Conservation (phyloP, 2,797 vertebrate genomes). For the Periparus ater region DNA sequence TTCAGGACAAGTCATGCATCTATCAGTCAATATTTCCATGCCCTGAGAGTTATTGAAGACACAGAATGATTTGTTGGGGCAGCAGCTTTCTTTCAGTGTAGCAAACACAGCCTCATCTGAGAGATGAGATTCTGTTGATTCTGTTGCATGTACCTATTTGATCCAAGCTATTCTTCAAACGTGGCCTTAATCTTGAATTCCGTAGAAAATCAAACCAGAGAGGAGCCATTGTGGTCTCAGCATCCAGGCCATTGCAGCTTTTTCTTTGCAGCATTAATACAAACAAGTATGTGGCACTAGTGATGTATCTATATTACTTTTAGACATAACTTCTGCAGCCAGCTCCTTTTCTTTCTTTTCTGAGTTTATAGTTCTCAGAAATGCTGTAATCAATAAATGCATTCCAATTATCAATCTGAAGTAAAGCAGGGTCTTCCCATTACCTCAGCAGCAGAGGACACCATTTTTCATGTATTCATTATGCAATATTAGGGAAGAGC, state of each 20-base stretch:
- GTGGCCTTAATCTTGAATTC: not conserved
- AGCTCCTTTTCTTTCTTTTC: not conserved
- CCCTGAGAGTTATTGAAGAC: not conserved
- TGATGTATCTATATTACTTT: not conserved
- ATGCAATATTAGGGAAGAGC: not conserved
- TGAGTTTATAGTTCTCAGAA: not conserved
- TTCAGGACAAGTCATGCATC: not conserved
- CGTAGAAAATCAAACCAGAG: not conserved
- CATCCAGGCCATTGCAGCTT: not conserved
- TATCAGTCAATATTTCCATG: conserved; percentile 24
- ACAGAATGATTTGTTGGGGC: not conserved
- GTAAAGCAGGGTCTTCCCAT: not conserved
- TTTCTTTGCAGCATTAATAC: not conserved
- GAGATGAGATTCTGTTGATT: not conserved
- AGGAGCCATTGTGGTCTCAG: not conserved
- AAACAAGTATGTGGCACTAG: not conserved
- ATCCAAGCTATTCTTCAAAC: not conserved
- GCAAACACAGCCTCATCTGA: not conserved
- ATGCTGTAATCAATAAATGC: not conserved
- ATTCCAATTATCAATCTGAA: not conserved
- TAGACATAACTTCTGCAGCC: not conserved
- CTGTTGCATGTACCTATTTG: not conserved
- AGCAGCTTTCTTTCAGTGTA: not conserved
- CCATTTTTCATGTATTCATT: not conserved
- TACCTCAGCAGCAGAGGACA: not conserved